Evolutionary conservation across 2,113 vertebrate species (phyloP).

Genomic region (Aviceda subcristata): DNA sequence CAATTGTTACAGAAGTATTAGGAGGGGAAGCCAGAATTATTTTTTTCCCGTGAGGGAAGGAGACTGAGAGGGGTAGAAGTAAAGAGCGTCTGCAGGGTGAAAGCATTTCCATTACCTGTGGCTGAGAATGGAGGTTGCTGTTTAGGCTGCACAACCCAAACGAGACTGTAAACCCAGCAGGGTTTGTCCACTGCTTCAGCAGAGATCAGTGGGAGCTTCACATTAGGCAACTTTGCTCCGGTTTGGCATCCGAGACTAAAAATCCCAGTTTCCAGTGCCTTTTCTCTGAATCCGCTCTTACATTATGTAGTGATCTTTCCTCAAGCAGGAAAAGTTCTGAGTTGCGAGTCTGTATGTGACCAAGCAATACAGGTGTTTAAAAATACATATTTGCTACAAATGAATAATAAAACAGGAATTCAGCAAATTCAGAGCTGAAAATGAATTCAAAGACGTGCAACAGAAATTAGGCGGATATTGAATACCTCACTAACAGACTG

Average conservation of each 20-base stretch:
- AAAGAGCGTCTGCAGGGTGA: not conserved
- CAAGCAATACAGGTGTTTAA: not conserved
- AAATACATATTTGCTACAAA: not conserved
- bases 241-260: not conserved
- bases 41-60: not conserved
- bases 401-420: not conserved
- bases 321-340: not conserved
- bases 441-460: not conserved
- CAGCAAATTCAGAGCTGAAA: not conserved
- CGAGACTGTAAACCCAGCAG: not conserved
- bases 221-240: accelerated
- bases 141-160: not conserved
- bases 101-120: not conserved
- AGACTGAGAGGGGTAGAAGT: not conserved
- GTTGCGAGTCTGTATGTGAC: not conserved
- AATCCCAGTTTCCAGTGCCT: not conserved
- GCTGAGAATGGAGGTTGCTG: not conserved
- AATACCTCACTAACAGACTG: not conserved
- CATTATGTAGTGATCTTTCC: not conserved
- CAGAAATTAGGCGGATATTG: not conserved
- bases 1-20: not conserved
- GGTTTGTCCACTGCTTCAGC: not conserved
- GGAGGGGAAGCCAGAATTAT: not conserved
- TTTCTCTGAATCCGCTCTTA: not conserved
- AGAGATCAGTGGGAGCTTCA: not conserved